Evolutionary conservation across 2,797 vertebrate species (phyloP).

Genomic region (Gallirallus australis): DNA sequence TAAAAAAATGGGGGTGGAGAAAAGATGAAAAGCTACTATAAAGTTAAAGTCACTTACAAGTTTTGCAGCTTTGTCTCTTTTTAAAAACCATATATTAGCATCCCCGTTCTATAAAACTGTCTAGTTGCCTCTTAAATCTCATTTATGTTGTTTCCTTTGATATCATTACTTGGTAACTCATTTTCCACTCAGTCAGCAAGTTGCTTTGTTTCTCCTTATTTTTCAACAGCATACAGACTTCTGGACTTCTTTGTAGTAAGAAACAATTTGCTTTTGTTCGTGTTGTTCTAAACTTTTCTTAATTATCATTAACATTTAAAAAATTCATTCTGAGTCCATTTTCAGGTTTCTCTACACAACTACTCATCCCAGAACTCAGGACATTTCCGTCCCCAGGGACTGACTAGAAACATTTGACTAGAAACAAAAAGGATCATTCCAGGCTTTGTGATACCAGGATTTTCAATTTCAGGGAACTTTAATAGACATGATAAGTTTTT

Average conservation of each 20-base stretch:
- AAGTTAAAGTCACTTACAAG: slow-evolving; percentile 8
- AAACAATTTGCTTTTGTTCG: background rate
- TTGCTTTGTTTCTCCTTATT: slow-evolving; percentile 42
- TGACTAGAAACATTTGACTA: background rate
- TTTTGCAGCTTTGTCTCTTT: slow-evolving; percentile 16
- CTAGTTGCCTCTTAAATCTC: slow-evolving; percentile 51
- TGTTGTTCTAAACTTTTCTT: background rate
- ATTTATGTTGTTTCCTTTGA: slow-evolving; percentile 53
- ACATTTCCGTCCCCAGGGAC: background rate
- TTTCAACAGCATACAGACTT: background rate
- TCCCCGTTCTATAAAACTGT: slow-evolving; percentile 29
- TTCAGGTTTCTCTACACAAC: background rate
- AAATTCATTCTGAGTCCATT: background rate
- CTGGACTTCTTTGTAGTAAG: background rate
- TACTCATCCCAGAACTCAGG: background rate
- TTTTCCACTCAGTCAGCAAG: slow-evolving; percentile 51
- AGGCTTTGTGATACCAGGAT: background rate
- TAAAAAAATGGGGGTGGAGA: background rate
- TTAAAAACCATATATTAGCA: slow-evolving; percentile 28
- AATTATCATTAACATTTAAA: background rate
- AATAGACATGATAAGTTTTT: background rate
- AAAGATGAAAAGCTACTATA: slow-evolving; percentile 14
- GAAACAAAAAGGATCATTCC: background rate
- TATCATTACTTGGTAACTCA: slow-evolving; percentile 32
- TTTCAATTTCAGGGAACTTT: background rate